Percentiles rank a stretch among this genome's conserved stretches.
Conservation (phyloP, 2,113 vertebrate species). For the Dendropsophus ebraccatus region DNA sequence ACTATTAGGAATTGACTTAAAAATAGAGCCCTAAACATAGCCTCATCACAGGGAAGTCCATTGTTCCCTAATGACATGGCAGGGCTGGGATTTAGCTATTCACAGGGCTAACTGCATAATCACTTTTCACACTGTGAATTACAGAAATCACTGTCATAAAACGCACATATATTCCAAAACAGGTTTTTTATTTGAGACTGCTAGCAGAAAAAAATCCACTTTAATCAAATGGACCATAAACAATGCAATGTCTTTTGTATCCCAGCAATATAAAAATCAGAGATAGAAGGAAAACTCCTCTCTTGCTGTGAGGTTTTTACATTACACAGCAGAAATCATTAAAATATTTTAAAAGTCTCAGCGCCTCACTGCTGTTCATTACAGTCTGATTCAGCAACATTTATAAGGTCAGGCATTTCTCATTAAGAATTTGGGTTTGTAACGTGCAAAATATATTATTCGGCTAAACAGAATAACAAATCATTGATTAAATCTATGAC, state of each 20-base stretch:
- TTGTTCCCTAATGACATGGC: slow-evolving; percentile 1
- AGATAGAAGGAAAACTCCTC: slow-evolving; percentile 33
- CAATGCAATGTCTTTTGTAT: slow-evolving; percentile 43
- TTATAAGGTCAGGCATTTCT: slow-evolving; percentile 47
- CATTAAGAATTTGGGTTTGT: slow-evolving; percentile 36
- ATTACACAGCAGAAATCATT: slow-evolving; percentile 50
- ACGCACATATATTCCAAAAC: neutral
- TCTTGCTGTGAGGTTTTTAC: slow-evolving; percentile 51
- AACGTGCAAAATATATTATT: neutral
- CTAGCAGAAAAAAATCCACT: slow-evolving; percentile 28
- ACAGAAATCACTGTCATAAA: neutral
- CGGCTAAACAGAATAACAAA: slow-evolving; percentile 31
- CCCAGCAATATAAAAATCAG: slow-evolving; percentile 38
- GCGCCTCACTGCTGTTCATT: slow-evolving; percentile 13
- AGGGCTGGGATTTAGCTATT: slow-evolving; percentile 27
- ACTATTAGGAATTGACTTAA: neutral
- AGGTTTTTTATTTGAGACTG: slow-evolving; percentile 32
- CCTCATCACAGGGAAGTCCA: neutral
- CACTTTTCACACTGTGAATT: neutral
- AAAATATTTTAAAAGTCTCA: slow-evolving; percentile 39
- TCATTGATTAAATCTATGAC: slow-evolving; percentile 29
- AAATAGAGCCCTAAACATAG: slow-evolving; percentile 7
- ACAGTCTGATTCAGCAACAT: slow-evolving; percentile 47
- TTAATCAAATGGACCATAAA: slow-evolving; percentile 54
- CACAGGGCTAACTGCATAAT: neutral